A percentile compares a stretch with the other conserved stretches of the same genome.
Evolutionary conservation across 2,113 vertebrate genomes (phyloP).

Genomic region (Hypomesus transpacificus): DNA sequence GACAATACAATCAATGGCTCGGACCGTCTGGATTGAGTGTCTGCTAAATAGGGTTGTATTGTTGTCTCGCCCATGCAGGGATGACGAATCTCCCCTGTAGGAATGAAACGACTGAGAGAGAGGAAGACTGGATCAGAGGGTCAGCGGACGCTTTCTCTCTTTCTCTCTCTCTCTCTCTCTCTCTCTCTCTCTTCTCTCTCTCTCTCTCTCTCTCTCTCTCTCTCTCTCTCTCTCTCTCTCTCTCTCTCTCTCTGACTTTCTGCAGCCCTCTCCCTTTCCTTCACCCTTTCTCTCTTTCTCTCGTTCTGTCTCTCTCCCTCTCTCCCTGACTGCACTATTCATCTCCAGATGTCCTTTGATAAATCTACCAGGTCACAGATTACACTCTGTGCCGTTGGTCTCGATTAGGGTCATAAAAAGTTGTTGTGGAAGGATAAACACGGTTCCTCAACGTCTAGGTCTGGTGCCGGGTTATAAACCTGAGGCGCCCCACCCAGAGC

Average conservation of each 20-base stretch:
- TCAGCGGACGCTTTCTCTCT: too few species aligned
- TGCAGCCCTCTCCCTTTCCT: too few species aligned
- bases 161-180: too few species aligned
- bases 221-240: slow-evolving; percentile 5
- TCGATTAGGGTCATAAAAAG: slow-evolving; percentile 47
- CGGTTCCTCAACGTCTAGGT: slow-evolving; percentile 30
- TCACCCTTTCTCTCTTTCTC: too few species aligned
- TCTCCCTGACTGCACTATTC: neutral
- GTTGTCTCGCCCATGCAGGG: too few species aligned
- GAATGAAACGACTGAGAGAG: slow-evolving; percentile 13
- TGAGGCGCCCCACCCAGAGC: slow-evolving; percentile 32
- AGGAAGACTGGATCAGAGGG: slow-evolving; percentile 30
- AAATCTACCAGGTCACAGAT: slow-evolving; percentile 27
- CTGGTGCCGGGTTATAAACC: slow-evolving; percentile 23
- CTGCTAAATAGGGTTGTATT: too few species aligned
- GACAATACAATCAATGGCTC: too few species aligned
- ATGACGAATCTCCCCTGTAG: too few species aligned
- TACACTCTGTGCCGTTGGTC: slow-evolving; percentile 35
- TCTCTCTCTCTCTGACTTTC: neutral
- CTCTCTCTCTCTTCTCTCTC: too few species aligned
- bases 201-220: neutral
- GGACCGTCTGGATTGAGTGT: too few species aligned
- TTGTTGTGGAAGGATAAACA: slow-evolving; percentile 41
- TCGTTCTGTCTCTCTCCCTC: too few species aligned
- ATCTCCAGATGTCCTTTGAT: slow-evolving; percentile 43